Conservation (phyloP, 2,888 invertebrate species). For the Trachelus stipa region DNA sequence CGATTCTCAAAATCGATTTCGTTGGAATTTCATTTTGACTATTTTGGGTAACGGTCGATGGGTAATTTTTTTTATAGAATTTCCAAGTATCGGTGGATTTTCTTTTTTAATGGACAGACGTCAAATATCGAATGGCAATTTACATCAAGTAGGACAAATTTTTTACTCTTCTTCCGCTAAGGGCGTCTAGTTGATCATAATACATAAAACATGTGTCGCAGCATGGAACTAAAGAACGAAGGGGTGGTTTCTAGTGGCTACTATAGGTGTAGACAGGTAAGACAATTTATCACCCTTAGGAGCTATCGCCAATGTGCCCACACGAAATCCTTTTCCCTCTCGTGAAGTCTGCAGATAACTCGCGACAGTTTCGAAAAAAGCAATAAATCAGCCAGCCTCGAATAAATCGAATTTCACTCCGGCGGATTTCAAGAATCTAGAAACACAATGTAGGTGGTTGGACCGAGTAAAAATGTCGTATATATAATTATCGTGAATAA, state of each 20-base stretch:
- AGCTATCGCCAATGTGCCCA: slow-evolving; percentile 13
- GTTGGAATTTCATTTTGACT: neutral
- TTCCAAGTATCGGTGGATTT: neutral
- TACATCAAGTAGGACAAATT: neutral
- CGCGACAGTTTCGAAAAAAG: slow-evolving; percentile 20
- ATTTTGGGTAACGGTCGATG: neutral
- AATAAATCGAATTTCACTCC: slow-evolving; percentile 17
- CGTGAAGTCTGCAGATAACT: slow-evolving; percentile 15
- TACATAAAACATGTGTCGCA: slow-evolving; percentile 19
- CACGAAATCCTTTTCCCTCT: slow-evolving; percentile 17
- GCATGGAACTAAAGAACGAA: slow-evolving; percentile 10
- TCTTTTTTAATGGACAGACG: neutral
- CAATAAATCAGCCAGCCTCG: slow-evolving; percentile 20
- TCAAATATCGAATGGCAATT: neutral
- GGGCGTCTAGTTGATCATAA: slow-evolving; percentile 9
- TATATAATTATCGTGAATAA: too few relatives aligned
- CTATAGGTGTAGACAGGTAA: slow-evolving; percentile 20
- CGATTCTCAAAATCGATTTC: neutral
- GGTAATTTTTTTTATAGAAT: neutral
- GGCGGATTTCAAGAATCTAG: neutral
- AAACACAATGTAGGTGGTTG: neutral
- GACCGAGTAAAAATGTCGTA: too few relatives aligned
- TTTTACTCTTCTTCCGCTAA: neutral
- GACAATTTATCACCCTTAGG: slow-evolving; percentile 22
- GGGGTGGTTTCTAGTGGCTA: slow-evolving; percentile 6